Evolutionary conservation across 2,797 vertebrate species (phyloP).

Genomic region (Etheostoma nigrum): DNA sequence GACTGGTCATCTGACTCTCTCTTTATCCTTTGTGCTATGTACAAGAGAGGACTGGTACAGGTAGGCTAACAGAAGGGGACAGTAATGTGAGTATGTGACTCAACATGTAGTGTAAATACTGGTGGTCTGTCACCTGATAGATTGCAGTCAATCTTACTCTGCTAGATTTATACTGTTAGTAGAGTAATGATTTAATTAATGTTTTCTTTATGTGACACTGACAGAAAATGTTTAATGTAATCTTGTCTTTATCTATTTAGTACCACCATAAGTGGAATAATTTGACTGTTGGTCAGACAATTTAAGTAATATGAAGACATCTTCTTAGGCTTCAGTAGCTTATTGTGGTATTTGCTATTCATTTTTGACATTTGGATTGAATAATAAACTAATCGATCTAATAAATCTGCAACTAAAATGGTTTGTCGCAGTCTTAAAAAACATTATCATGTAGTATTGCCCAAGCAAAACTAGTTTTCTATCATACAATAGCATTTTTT

Average conservation of each 20-base stretch:
- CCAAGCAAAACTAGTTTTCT: neutral
- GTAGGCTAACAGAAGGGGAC: slow-evolving; percentile 70
- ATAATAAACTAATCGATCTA: neutral
- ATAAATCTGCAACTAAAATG: neutral
- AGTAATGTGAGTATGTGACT: neutral
- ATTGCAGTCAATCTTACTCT: neutral
- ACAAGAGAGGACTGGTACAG: slow-evolving; percentile 95
- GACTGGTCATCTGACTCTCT: slow-evolving; percentile 97
- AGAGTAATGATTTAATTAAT: neutral
- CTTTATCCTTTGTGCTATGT: slow-evolving; percentile 96
- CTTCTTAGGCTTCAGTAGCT: neutral
- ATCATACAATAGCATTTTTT: no score
- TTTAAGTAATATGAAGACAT: neutral
- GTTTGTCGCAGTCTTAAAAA: neutral
- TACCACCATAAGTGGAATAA: neutral
- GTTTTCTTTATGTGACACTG: neutral
- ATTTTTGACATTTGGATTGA: neutral
- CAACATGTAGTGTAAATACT: neutral
- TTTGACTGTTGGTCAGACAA: neutral
- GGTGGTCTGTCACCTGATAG: neutral
- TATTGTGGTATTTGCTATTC: neutral
- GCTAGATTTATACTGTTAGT: neutral
- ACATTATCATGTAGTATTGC: neutral
- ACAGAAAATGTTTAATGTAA: neutral
- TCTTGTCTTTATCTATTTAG: neutral